Evolutionary conservation across 1,140 invertebrate species (phyloP).

Genomic region (Helicorthomorpha holstii): DNA sequence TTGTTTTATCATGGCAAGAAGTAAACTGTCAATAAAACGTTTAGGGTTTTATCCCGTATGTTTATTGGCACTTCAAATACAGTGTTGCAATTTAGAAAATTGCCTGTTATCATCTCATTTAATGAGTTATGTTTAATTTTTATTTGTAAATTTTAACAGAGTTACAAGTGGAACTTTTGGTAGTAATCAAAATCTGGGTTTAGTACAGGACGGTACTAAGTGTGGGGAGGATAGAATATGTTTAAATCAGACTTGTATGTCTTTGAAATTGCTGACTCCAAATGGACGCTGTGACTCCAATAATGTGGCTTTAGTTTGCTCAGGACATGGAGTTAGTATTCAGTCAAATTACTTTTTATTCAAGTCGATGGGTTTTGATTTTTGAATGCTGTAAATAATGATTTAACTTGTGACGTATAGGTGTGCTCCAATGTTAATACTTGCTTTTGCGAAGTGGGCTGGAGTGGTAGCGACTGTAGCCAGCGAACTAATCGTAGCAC

Average conservation of each 20-base stretch:
- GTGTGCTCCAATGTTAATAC: conserved; percentile 82
- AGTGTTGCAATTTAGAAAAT: too few relatives aligned
- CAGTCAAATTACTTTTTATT: conserved; percentile 3
- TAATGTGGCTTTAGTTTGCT: conserved; percentile 73
- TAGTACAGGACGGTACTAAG: conserved; percentile 76
- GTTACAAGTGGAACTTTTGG: conserved; percentile 46
- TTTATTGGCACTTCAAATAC: too few relatives aligned
- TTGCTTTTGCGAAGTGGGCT: conserved; percentile 77
- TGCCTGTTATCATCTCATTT: too few relatives aligned
- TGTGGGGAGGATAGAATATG: conserved; percentile 80
- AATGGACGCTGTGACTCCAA: conserved; percentile 75
- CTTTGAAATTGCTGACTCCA: conserved; percentile 60
- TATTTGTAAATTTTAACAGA: conserved; percentile 29
- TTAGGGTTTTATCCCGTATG: too few relatives aligned
- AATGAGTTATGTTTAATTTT: background rate
- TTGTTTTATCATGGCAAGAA: too few relatives aligned
- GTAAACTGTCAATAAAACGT: too few relatives aligned
- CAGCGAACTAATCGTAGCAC: conserved; percentile 31
- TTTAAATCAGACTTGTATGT: conserved; percentile 79
- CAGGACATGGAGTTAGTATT: conserved; percentile 67
- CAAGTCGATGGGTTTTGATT: too few relatives aligned
- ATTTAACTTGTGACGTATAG: conserved; percentile 29
- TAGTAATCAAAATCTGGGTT: conserved; percentile 45
- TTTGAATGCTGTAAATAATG: conserved; percentile 2
- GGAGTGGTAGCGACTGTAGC: conserved; percentile 78